Percentiles rank a stretch among this genome's conserved stretches.
These are phyloP conservation scores for Crypturellus undulatus DNA, from an alignment of 2,113 vertebrate species.

Conservation along the genomic window DNA sequence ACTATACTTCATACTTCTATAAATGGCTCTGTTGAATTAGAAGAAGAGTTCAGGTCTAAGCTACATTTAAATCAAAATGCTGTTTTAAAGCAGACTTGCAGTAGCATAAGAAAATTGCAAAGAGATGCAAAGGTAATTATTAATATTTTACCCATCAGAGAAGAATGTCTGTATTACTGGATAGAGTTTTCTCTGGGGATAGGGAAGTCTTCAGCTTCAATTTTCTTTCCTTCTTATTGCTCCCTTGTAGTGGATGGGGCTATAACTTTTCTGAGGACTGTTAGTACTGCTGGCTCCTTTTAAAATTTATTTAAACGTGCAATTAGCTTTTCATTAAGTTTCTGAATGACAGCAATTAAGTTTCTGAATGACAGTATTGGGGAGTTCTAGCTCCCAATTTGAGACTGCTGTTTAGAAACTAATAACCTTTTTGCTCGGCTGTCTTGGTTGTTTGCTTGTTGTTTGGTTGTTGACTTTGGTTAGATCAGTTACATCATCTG, in stretches of 20 bases:
- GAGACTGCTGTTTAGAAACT: background rate
- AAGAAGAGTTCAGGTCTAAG: background rate
- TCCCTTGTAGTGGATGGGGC: fast-evolving
- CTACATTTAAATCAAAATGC: background rate
- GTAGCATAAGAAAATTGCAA: background rate
- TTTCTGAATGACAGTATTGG: background rate
- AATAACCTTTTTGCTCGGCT: background rate
- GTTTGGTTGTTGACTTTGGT: background rate
- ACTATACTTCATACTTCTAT: background rate
- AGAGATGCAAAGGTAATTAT: background rate
- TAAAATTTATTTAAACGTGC: background rate
- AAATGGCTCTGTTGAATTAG: background rate
- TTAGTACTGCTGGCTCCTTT: background rate
- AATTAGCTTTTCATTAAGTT: background rate
- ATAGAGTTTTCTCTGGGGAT: background rate
- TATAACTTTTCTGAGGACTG: background rate
- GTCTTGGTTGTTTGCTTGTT: too few species aligned
- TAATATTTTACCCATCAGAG: background rate
- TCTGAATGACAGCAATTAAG: background rate
- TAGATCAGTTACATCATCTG: background rate
- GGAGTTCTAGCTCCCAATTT: background rate
- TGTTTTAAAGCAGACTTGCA: background rate
- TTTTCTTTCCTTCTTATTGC: background rate
- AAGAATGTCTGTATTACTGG: background rate
- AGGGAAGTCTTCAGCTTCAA: background rate